Base-by-base conservation (phyloP, 1,140 invertebrate species). In the Bacillus rossius region DNA sequence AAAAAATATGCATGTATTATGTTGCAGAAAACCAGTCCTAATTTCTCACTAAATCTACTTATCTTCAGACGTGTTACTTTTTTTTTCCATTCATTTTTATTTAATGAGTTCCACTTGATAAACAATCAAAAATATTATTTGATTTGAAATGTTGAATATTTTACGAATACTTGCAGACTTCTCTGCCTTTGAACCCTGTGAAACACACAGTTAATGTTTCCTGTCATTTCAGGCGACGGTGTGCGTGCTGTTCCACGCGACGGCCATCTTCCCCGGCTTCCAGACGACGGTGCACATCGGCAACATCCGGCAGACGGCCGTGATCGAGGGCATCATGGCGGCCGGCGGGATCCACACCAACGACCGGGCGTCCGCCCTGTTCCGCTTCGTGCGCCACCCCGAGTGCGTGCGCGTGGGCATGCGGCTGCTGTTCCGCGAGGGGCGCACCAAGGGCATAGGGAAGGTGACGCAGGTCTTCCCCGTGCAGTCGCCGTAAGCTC, bases 261-360 rank as follows among this genome's bases (percentile, higher is more conserved):
- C 84, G 2, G 83, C 84, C 19, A 95, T 98, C 59, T 87, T 84
- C 61, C 83, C 82, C 5, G 94, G 94, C 16, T 97, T 95, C 75
- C 93, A 98, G 79, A 89, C 91, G 22, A 96, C 94, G 0, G 86
- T 98, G 2, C 92, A 98, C 69, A 90, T 98, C 57, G 94, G 93
- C 1, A 98, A 94, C 69, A 90, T 99, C 14, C 76, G 94, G 8
- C 96, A 98, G 76, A 98, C 94, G 0, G 94, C 92, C 2, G 86
- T 96, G 19, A 85, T 96, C 20, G 84, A 83, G 45, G 84, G 80
- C 16, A 87, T 89, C 64, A 79, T 84, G 74, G 79, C 79, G 22
- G 68, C 75, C 4, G 68, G 69, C 38, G 80, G 80, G 26, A 77
- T 91, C 48, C 81, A 84, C 61, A 93, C 91, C 0, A 92, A 94